These are phyloP conservation scores for Diuraphis noxia DNA, from an alignment of 1,140 invertebrate genomes.

Conservation along the genomic window DNA sequence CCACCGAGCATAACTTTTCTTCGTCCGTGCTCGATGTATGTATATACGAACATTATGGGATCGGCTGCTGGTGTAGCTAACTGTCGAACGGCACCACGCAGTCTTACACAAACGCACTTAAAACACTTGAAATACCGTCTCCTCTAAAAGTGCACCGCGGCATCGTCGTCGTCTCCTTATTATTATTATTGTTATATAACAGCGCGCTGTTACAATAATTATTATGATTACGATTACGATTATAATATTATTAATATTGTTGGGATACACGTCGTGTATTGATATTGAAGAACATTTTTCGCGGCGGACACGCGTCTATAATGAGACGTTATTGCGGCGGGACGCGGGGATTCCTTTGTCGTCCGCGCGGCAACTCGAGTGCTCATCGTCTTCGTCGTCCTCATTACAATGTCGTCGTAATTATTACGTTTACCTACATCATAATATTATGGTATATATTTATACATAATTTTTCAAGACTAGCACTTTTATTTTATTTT, in stretches of 20 bases:
- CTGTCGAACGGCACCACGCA: background rate
- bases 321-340: slow-evolving; percentile 12
- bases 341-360: background rate
- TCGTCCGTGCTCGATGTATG: background rate
- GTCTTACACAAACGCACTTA: slow-evolving; percentile 5
- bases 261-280: background rate
- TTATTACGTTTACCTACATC: background rate
- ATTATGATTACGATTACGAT: background rate
- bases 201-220: background rate
- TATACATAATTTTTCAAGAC: background rate
- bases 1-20: background rate
- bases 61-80: background rate
- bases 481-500: background rate
- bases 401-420: background rate
- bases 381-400: background rate
- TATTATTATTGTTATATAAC: background rate
- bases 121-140: slow-evolving; percentile 33
- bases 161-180: slow-evolving; percentile 1
- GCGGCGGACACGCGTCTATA: background rate
- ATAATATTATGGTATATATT: background rate
- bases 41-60: background rate
- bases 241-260: background rate
- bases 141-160: background rate
- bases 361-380: background rate
- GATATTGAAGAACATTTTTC: background rate